phyloP scores from a whole-genome alignment of 2,113 vertebrate species.

The Opisthocomus hoazin region DNA sequence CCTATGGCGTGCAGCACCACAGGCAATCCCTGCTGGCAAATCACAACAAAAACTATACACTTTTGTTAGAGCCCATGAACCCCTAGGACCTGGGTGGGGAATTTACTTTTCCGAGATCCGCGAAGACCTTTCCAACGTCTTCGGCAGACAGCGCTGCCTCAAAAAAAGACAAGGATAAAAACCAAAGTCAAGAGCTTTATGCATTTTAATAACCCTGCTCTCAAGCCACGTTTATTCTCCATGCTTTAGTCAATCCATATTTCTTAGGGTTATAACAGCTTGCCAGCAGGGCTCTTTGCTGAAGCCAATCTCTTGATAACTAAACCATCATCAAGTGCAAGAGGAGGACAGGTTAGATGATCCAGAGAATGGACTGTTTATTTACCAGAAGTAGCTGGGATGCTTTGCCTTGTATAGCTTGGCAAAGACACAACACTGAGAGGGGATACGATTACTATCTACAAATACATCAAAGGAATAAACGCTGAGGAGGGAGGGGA shows the following conservation, averaged over 20 bases:
- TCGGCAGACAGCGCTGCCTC: neutral
- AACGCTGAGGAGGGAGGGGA: constrained; percentile 3
- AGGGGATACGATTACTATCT: neutral
- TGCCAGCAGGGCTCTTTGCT: neutral
- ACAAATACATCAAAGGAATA: constrained; percentile 38
- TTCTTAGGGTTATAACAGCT: neutral
- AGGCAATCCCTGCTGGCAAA: neutral
- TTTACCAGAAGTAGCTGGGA: neutral
- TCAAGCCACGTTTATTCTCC: neutral
- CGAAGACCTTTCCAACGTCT: neutral
- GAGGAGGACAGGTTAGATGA: neutral
- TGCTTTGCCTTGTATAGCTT: constrained; percentile 25
- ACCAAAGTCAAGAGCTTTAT: neutral
- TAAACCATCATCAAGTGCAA: neutral
- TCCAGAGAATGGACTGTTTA: constrained; percentile 11
- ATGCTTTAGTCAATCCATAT: neutral
- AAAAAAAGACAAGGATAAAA: neutral
- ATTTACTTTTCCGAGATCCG: neutral
- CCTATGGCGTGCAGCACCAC: neutral
- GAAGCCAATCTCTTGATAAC: neutral
- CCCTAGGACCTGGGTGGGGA: neutral
- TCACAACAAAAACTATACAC: neutral
- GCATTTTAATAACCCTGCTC: neutral
- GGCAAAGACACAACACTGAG: neutral
- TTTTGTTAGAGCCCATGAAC: neutral